Evolutionary conservation across 1,140 invertebrate genomes (phyloP).

Genomic region (Macrostomum lignano): DNA sequence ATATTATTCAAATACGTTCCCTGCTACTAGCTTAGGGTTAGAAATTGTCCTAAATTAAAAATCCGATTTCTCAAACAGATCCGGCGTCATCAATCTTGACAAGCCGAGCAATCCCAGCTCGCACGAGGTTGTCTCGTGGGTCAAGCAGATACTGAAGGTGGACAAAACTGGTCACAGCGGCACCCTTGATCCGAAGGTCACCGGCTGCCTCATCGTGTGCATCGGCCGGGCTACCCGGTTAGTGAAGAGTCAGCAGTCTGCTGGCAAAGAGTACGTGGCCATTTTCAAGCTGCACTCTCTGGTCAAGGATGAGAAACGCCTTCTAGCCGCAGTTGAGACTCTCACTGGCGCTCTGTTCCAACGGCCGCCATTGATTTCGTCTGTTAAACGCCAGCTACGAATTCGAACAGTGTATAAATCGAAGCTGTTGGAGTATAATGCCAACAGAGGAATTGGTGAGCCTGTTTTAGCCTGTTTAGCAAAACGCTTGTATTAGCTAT

Average conservation of each 20-base stretch:
- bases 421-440: constrained; percentile 69
- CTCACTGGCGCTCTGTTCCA: constrained; percentile 86
- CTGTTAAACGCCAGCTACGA: constrained; percentile 81
- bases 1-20: too few relatives aligned
- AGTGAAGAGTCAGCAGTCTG: constrained; percentile 88
- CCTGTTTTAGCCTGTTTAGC: too few relatives aligned
- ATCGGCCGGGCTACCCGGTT: constrained; percentile 76
- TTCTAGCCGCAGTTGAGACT: constrained; percentile 49
- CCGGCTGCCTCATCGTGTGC: constrained; percentile 83
- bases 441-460: constrained; percentile 34
- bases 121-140: constrained; percentile 97
- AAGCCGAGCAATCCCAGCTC: constrained; percentile 96
- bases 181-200: constrained; percentile 83
- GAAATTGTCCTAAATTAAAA: too few relatives aligned
- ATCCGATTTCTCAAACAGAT: too few relatives aligned
- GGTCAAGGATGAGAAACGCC: constrained; percentile 47
- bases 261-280: constrained; percentile 90
- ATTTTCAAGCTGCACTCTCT: constrained; percentile 73
- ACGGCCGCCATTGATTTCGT: constrained; percentile 81
- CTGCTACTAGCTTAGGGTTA: too few relatives aligned
- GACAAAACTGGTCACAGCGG: constrained; percentile 98
- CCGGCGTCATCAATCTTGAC: constrained; percentile 90
- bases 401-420: constrained; percentile 81
- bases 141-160: constrained; percentile 77
- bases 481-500: too few relatives aligned